phyloP scores from a whole-genome alignment of 2,113 vertebrate species.

The Dasyurus viverrinus region DNA sequence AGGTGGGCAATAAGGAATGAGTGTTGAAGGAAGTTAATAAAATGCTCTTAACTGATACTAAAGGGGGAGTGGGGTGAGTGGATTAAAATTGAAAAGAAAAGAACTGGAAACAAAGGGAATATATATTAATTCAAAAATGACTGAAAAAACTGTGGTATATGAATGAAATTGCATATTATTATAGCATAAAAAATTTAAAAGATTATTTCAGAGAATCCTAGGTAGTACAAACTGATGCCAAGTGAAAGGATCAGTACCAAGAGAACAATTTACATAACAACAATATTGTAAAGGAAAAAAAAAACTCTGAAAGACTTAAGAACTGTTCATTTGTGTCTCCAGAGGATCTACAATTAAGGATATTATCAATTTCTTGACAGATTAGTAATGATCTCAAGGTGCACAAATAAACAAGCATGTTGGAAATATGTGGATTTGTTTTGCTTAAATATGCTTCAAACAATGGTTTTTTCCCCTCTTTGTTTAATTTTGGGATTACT shows the following conservation, averaged over 20 bases:
- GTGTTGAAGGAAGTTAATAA: neutral
- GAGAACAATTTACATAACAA: no score
- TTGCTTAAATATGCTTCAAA: no score
- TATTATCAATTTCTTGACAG: no score
- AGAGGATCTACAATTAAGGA: no score
- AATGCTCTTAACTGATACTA: neutral
- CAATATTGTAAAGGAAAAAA: no score
- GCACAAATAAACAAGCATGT: no score
- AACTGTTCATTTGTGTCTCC: no score
- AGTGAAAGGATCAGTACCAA: neutral
- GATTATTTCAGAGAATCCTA: neutral
- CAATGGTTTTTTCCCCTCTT: no score
- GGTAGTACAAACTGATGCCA: neutral
- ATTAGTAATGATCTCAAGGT: no score
- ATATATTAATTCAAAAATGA: neutral
- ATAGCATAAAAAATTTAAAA: neutral
- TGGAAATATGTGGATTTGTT: no score
- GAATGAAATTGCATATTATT: neutral
- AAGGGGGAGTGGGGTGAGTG: neutral
- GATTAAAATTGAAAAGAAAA: neutral
- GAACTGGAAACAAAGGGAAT: neutral
- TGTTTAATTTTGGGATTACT: no score
- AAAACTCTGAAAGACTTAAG: no score
- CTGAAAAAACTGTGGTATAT: neutral
- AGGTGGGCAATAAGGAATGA: neutral